Evolutionary conservation across 2,888 invertebrate genomes (phyloP), one percentile per base, ranked within the genome.

Genomic region (Oxyscelio sp.): DNA sequence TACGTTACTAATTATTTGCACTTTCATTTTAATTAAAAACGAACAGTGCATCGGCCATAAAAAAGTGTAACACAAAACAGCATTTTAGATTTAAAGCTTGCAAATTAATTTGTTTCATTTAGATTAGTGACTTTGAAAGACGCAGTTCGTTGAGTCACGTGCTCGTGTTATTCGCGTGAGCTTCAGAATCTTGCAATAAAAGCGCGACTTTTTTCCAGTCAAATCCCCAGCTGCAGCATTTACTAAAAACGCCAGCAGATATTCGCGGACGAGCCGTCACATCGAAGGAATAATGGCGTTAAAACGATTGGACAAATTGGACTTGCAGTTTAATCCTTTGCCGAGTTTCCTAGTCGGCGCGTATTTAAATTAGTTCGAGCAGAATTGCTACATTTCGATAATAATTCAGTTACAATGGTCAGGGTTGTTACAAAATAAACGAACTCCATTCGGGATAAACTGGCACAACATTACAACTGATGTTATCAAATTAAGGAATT

Each of bases 71-170:
- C 50, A 24, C 45, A 15, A 61, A 50, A 50, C 40, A 15, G 50
- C 70, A 21, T 50, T 50, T 48, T 50, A 24, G 59, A 73, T 59
- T 73, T 50, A 38, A 63, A 61, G 61, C 52, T 58, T 5, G 56
- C 56, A 63, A 73, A 52, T 63, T 61, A 63, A 73, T 73, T 52
- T 50, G 52, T 59, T 73, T 73, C 38, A 73, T 73, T 22, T 52
- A 31, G 52, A 73, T 73, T 61, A 70, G 58, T 52, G 68, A 43
- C 50, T 38, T 68, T 27, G 24, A 68, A 31, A 65, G 52, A 31
- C 52, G 52, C 52, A 66, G 31, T 65, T 50, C 48, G 50, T 65
- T 34, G 48, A 48, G 24, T 38, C 48, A 38, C 21, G 50, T 34
- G 48, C 43, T 50, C 2, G 17, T n/a, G 17, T 19, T 21, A 50